Percentiles rank a stretch among this genome's conserved stretches.
These are phyloP conservation scores for Geophilus truncorum DNA, from an alignment of 2,888 invertebrate genomes.

Conservation along the genomic window DNA sequence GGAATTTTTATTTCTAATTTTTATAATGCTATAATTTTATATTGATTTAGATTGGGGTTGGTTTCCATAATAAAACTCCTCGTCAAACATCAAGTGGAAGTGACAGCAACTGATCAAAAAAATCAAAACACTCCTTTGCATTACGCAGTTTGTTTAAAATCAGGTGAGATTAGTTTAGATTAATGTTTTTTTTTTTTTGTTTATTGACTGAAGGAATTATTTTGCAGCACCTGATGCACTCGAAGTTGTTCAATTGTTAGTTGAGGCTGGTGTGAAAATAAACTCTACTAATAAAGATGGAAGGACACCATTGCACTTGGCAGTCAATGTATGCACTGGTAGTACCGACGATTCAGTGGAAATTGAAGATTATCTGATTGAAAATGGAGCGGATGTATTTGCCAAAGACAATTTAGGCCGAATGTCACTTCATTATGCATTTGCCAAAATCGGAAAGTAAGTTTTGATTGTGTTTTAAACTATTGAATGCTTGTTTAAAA, in stretches of 20 bases:
- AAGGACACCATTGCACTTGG: constrained; percentile 51
- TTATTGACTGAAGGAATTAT: not conserved
- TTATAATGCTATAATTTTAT: not conserved
- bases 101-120: constrained; percentile 43
- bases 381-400: constrained; percentile 47
- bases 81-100: constrained; percentile 45
- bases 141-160: constrained; percentile 43
- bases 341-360: constrained; percentile 50
- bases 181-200: not conserved
- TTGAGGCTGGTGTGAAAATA: constrained; percentile 43
- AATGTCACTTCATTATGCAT: constrained; percentile 53
- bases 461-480: not conserved
- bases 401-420: constrained; percentile 46
- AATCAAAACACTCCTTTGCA: constrained; percentile 46
- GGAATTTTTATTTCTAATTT: not conserved
- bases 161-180: constrained; percentile 33
- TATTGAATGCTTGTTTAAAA: too few species aligned
- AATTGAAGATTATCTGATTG: constrained; percentile 50
- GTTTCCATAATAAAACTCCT: constrained; percentile 42
- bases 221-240: constrained; percentile 38
- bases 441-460: constrained; percentile 47
- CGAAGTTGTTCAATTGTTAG: constrained; percentile 42
- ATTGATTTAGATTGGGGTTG: constrained; percentile 35
- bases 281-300: constrained; percentile 40
- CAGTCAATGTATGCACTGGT: constrained; percentile 49